Conservation (phyloP, 2,888 invertebrate genomes). For the Archips crataeganus region DNA sequence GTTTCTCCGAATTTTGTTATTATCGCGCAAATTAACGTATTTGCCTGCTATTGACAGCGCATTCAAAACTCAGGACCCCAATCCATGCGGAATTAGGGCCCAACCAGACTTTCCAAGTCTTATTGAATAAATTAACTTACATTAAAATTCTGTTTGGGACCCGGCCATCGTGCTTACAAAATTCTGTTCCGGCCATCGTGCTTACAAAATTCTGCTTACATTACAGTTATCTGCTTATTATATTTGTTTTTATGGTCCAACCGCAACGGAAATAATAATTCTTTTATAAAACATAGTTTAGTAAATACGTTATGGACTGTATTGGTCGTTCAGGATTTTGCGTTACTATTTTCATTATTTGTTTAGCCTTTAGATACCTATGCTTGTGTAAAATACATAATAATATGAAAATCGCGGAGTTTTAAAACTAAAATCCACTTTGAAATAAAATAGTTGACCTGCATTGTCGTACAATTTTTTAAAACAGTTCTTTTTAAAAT, state of each 20-base stretch:
- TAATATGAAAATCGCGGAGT: no score
- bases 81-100: conserved; percentile 61
- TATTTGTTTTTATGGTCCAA: conserved; percentile 42
- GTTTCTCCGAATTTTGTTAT: conserved; percentile 11
- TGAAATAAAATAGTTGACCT: no score
- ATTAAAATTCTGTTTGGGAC: conserved; percentile 78
- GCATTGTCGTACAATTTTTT: no score
- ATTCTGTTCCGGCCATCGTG: conserved; percentile 51
- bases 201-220: conserved; percentile 50
- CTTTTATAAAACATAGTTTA: conserved; percentile 4
- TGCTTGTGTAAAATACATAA: no score
- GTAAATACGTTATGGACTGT: background rate
- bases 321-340: background rate
- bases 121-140: conserved; percentile 83
- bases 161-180: conserved; percentile 51
- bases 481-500: no score
- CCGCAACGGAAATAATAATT: conserved; percentile 8
- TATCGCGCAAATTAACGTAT: conserved; percentile 15
- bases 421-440: no score
- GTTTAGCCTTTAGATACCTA: no score
- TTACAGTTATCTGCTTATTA: conserved; percentile 66
- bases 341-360: background rate
- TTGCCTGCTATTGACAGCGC: conserved; percentile 25
- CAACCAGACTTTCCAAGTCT: conserved; percentile 61
- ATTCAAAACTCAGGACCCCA: conserved; percentile 44